These are phyloP conservation scores for Epinotia ramella DNA, from an alignment of 2,888 invertebrate species.

Conservation along the genomic window DNA sequence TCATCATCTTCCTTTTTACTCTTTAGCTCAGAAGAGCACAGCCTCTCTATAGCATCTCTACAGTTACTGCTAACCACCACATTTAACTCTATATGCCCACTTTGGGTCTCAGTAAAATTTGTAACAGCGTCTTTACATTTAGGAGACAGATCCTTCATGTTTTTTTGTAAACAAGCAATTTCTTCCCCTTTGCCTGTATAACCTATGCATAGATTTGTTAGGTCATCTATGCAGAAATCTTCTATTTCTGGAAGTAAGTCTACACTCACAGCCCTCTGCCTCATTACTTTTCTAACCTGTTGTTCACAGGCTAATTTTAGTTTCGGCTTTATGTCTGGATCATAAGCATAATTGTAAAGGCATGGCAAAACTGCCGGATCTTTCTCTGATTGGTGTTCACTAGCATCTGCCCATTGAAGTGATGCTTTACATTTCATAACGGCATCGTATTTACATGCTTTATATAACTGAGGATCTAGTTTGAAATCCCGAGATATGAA, in stretches of 20 bases:
- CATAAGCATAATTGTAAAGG: constrained; percentile 91
- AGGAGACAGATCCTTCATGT: constrained; percentile 88
- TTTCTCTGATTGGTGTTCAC: constrained; percentile 89
- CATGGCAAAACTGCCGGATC: constrained; percentile 96
- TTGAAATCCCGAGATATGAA: constrained; percentile 98
- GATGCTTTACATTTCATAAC: constrained; percentile 92
- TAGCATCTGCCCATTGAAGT: constrained; percentile 89
- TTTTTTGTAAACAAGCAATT: constrained; percentile 95
- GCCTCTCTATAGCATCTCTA: constrained; percentile 89
- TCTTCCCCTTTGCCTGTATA: constrained; percentile 96
- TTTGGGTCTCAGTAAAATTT: constrained; percentile 95
- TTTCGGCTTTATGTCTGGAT: constrained; percentile 78
- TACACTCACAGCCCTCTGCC: constrained; percentile 95
- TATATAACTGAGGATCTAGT: constrained; percentile 94
- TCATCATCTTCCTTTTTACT: constrained; percentile 92
- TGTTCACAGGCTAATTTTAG: constrained; percentile 87
- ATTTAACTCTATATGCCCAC: constrained; percentile 95
- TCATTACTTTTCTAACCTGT: constrained; percentile 96
- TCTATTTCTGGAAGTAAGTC: constrained; percentile 98
- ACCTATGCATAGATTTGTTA: constrained; percentile 93
- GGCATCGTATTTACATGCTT: constrained; percentile 95
- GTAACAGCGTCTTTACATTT: constrained; percentile 91
- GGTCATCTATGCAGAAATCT: constrained; percentile 93
- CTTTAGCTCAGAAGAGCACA: constrained; percentile 89
- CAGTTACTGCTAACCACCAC: constrained; percentile 94